These are phyloP conservation scores for Drosophila bipectinata DNA, from an alignment of 1,140 invertebrate genomes.

Conservation along the genomic window DNA sequence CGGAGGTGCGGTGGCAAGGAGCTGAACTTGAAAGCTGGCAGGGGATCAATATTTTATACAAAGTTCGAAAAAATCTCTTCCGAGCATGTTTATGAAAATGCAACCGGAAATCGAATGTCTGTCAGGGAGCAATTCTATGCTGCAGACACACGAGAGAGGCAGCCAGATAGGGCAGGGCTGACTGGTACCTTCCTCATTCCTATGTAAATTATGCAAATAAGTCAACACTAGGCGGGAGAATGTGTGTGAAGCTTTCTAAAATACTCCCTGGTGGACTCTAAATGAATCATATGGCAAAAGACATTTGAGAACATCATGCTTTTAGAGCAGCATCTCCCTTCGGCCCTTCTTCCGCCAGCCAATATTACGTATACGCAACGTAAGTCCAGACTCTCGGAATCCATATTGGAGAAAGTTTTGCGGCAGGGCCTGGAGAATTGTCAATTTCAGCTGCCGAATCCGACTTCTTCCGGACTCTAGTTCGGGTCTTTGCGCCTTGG, in stretches of 20 bases:
- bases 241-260: constrained; percentile 34
- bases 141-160: constrained; percentile 34
- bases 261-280: constrained; percentile 32
- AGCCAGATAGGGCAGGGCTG: not conserved
- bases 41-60: constrained; percentile 73
- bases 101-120: constrained; percentile 77
- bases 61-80: constrained; percentile 58
- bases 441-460: constrained; percentile 47
- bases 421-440: constrained; percentile 54
- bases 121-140: constrained; percentile 67
- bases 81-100: constrained; percentile 78
- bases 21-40: constrained; percentile 70
- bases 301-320: constrained; percentile 58
- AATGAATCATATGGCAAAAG: constrained; percentile 72
- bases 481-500: constrained; percentile 12
- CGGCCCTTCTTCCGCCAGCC: constrained; percentile 33
- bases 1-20: not conserved
- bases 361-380: constrained; percentile 55
- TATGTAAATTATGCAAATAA: constrained; percentile 72
- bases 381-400: constrained; percentile 38
- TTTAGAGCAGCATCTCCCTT: constrained; percentile 59
- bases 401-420: constrained; percentile 53
- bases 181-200: constrained; percentile 12
- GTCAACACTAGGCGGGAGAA: constrained; percentile 31
- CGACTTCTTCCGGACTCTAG: no score